Conservation (phyloP, 2,797 vertebrate genomes). For the Eutrigla gurnardus region DNA sequence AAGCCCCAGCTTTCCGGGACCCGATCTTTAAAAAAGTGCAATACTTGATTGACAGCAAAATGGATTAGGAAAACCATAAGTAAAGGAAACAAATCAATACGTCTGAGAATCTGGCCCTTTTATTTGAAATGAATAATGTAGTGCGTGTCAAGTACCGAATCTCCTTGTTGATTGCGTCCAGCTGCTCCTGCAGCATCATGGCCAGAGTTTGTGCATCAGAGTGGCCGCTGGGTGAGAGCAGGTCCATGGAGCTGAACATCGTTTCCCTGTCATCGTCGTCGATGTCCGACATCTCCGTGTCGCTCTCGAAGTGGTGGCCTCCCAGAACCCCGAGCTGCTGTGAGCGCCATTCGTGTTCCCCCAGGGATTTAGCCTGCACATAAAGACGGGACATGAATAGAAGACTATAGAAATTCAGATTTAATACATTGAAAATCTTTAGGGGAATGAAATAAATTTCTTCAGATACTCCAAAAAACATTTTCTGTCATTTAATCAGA, state of each 20-base stretch:
- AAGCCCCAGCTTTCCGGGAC: slow-evolving; percentile 9
- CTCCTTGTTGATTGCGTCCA: slow-evolving; percentile 99
- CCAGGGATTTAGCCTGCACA: slow-evolving; percentile 93
- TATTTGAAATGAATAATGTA: slow-evolving; percentile 1
- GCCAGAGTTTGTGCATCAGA: slow-evolving; percentile 98
- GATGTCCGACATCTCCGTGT: slow-evolving; percentile 99
- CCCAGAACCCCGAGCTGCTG: slow-evolving; percentile 93
- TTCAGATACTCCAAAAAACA: neutral
- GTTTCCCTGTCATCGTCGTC: slow-evolving; percentile 98
- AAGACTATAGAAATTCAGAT: neutral
- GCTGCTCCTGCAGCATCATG: slow-evolving; percentile 99
- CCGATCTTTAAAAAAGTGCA: slow-evolving; percentile 2
- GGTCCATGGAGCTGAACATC: slow-evolving; percentile 97
- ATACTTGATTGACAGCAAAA: slow-evolving; percentile 25
- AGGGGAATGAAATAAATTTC: neutral
- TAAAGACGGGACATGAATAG: neutral
- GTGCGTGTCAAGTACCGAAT: slow-evolving; percentile 86
- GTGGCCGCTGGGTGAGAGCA: slow-evolving; percentile 96
- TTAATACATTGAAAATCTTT: neutral
- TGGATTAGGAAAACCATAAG: slow-evolving; percentile 12
- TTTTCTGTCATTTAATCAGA: neutral
- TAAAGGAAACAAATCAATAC: slow-evolving; percentile 25
- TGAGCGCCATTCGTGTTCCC: slow-evolving; percentile 96
- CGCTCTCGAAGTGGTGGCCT: slow-evolving; percentile 95
- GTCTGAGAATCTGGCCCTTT: slow-evolving; percentile 15